Base-by-base conservation (phyloP, 1,140 invertebrate species). In the Temnothorax longispinosus region DNA sequence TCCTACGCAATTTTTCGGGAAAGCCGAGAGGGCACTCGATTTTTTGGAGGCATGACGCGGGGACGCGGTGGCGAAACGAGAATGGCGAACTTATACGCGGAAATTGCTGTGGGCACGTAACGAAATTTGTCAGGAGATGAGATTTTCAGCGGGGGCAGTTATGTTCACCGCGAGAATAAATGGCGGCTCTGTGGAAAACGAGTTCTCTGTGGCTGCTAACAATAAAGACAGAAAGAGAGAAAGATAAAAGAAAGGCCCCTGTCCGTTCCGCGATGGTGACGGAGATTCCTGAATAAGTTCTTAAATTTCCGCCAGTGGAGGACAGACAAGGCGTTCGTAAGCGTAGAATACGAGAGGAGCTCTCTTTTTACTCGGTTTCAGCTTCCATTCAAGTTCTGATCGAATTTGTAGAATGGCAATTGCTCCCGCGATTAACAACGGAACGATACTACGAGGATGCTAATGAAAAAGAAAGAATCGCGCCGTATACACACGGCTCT, bases 41-140 rank as follows among this genome's bases (percentile, higher is more conserved):
- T 82, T 84, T 27, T 84, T 27, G 32, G 32, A 18, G 50, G 56
- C 13, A 44, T 32, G 74, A 44, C n/a, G 38, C 38, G 11, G 50
- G 11, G 11, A 0, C 3, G 65, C 4, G 7, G 1, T 3, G 21
- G 13, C 41, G 47, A n/a, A 41, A 50, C 27, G 71, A 32, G 58
- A 52, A 38, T 52, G 35, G 21, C 41, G 74, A 65, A 77, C 54
- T 75, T 89, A 77, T 72, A 87, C 76, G 56, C 50, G 88, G 76
- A 90, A 90, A 90, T 90, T 87, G 88, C 84, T 82, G 64, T 64
- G 84, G 87, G 76, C 88, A 90, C 87, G 88, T 90, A 90, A 90
- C 88, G 64, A 90, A 90, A 90, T 90, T 89, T 90, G 84, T 87
- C 88, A 82, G 88, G 84, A 90, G 88, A 90, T 90, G 88, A 90